A percentile compares a stretch with the other conserved stretches of the same genome.
phyloP scores from a whole-genome alignment of 2,888 invertebrate genomes.

The Andricus quercusramuli region DNA sequence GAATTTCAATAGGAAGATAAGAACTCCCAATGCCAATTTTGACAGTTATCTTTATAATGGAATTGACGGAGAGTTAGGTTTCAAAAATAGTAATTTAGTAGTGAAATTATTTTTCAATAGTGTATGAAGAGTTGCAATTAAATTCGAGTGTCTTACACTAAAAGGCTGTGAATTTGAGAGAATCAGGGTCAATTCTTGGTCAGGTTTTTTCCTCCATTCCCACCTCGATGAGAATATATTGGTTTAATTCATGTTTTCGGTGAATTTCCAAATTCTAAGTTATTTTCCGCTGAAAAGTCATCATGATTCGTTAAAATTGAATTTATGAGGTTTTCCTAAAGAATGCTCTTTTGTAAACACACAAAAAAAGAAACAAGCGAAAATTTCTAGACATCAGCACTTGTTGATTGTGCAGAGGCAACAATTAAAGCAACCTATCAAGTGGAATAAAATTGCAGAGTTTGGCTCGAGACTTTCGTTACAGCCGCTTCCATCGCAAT shows the following conservation, averaged over 20 bases:
- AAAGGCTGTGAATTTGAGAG: not conserved
- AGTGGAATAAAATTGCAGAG: not conserved
- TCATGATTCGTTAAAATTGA: no score
- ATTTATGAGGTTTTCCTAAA: no score
- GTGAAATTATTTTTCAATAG: not conserved
- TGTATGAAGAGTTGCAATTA: not conserved
- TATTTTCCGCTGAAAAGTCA: no score
- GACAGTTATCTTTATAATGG: not conserved
- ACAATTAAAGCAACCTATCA: conserved; percentile 10
- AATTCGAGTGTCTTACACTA: not conserved
- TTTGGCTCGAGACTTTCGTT: conserved; percentile 9
- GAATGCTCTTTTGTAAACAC: no score
- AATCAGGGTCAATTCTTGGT: no score
- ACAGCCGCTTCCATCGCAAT: conserved; percentile 41
- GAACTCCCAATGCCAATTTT: not conserved
- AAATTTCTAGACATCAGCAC: not conserved
- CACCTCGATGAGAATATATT: no score
- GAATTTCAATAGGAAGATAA: conserved; percentile 16
- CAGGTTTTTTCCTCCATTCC: no score
- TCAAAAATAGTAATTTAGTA: not conserved
- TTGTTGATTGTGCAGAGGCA: not conserved
- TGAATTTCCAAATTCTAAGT: no score
- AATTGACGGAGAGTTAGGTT: not conserved
- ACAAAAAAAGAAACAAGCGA: not conserved
- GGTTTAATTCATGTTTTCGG: no score